Percentiles rank a stretch among this genome's conserved stretches.
Evolutionary conservation across 2,888 invertebrate genomes (phyloP).

Genomic region (Chalcis sispes): DNA sequence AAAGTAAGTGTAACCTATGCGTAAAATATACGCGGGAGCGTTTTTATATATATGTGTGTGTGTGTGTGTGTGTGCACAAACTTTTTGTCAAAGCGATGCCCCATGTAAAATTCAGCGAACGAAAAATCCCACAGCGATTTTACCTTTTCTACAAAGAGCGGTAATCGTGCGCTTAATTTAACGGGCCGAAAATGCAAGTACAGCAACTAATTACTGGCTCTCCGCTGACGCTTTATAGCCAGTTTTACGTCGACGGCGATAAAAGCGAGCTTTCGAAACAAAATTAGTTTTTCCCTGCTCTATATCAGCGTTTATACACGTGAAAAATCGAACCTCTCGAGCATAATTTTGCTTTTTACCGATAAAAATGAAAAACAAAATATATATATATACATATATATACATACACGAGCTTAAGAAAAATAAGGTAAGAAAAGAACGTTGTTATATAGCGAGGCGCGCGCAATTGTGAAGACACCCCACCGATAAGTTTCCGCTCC

Average conservation of each 20-base stretch:
- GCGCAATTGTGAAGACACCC: conserved; percentile 6
- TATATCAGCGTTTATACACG: neutral
- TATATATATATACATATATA: too few species aligned
- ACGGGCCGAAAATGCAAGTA: neutral
- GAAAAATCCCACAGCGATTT: neutral
- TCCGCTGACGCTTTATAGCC: conserved; percentile 52
- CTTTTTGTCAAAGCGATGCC: neutral
- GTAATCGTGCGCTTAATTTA: conserved; percentile 15
- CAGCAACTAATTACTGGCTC: conserved; percentile 22
- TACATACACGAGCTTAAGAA: too few species aligned
- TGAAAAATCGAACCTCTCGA: neutral
- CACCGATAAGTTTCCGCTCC: conserved; percentile 43
- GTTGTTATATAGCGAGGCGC: neutral
- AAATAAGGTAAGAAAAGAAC: neutral
- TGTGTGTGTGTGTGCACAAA: too few species aligned
- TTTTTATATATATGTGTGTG: too few species aligned
- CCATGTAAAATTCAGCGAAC: neutral
- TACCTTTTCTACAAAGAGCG: neutral
- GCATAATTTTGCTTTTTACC: neutral
- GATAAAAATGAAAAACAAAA: neutral
- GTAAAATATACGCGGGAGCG: too few species aligned
- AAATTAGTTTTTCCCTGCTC: conserved; percentile 55
- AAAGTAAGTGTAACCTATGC: neutral
- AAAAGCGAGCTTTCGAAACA: too few species aligned
- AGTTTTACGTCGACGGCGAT: conserved; percentile 64